Base-by-base conservation (phyloP, 2,797 vertebrate genomes). In the Leuciscus waleckii region DNA sequence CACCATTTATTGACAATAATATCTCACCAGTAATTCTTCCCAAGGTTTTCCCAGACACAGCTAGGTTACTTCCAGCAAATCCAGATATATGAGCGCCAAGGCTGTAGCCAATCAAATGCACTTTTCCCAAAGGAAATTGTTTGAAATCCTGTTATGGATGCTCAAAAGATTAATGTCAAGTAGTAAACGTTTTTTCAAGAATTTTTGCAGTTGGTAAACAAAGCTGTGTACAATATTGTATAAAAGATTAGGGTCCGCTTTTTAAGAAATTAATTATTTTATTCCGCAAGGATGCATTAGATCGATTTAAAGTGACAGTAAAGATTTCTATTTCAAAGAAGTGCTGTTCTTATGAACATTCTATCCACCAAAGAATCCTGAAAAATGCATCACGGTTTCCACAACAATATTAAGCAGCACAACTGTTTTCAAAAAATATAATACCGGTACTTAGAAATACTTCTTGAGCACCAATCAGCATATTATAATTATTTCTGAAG, bases 41-140 rank as follows among this genome's bases (percentile, higher is more conserved):
- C 46, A 89, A 67, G 76, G 97, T 96, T 92, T 97, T 98, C 63
- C 91, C 92, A 0, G 91, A 89, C 74, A 95, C 93, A 0, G 90
- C 92, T 41, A 99, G 91, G 87, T 92, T 96, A 87, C 94, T 98
- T 89, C 98, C 98, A 41, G 97, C 97, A 90, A 99, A 99, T 89
- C 98, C 98, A 56, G 97, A 95, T 87, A 98, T 96, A 63, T 99
- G 98, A 83, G 98, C 98, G 0, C 98, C 98, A 19, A 99, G 96
- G 91, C 98, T 99, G 91, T 99, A 99, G 67, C 98, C 98, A 74
- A 99, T 97, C 90, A 99, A 92, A 92, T 99, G 97, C 87, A 90
- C 96, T 2, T 95, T 95, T 89, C 91, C 95, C 71, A 92, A 91
- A 86, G 97, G 94, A 90, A 96, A 96, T 5, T 92, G 92, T 89